These are phyloP conservation scores for Papilio glaucus DNA, from an alignment of 1,140 invertebrate genomes.

Conservation along the genomic window DNA sequence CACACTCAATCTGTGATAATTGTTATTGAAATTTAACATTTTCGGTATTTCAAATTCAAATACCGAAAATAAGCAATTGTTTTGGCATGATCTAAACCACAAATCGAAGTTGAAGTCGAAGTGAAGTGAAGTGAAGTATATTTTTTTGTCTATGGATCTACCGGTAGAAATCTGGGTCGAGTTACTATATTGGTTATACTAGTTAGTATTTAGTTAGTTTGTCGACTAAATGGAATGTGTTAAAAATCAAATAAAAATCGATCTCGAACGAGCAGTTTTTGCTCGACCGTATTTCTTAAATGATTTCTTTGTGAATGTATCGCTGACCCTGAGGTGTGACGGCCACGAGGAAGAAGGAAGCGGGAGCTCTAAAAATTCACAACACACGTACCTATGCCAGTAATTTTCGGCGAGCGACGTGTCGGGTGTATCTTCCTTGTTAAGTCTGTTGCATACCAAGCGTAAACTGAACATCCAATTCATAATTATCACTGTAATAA, in stretches of 20 bases:
- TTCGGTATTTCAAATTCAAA: neutral
- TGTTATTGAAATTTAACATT: neutral
- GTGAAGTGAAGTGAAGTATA: no score
- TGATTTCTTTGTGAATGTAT: constrained; percentile 42
- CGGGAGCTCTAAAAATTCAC: constrained; percentile 70
- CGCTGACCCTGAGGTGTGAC: constrained; percentile 53
- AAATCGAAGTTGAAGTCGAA: no score
- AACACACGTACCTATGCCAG: constrained; percentile 62
- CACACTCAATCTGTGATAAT: constrained; percentile 20
- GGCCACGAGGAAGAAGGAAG: constrained; percentile 71
- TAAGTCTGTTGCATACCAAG: constrained; percentile 50
- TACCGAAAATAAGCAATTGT: neutral
- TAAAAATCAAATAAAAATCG: neutral
- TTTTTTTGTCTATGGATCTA: no score
- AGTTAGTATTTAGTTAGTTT: no score
- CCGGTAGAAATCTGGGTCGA: no score
- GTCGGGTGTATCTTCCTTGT: constrained; percentile 68
- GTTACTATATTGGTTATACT: no score
- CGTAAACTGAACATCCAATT: constrained; percentile 14
- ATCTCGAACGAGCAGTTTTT: constrained; percentile 12
- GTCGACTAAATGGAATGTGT: neutral
- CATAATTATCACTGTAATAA: neutral
- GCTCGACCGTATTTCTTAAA: constrained; percentile 10
- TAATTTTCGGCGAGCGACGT: constrained; percentile 75
- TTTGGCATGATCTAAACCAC: no score